phyloP scores from a whole-genome alignment of 2,888 invertebrate species.

The Cosmopolites sordidus region DNA sequence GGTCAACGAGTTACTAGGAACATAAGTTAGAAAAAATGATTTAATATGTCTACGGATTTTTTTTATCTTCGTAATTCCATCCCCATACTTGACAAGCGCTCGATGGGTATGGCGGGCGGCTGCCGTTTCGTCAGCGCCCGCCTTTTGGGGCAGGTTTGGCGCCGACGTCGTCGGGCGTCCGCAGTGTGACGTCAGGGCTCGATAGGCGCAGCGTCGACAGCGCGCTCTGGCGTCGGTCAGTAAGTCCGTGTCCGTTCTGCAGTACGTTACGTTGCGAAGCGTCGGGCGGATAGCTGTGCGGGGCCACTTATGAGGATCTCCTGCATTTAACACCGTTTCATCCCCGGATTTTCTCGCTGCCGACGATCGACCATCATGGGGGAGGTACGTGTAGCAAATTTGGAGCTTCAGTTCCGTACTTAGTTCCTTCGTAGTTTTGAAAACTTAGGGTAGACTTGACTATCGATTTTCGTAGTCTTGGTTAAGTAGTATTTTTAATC shows the following conservation, averaged over 20 bases:
- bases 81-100: no score
- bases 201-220: slow-evolving; percentile 48
- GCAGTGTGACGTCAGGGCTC: slow-evolving; percentile 64
- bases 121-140: slow-evolving; percentile 5
- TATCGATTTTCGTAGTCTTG: no score
- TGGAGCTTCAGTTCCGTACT: no score
- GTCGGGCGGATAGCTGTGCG: slow-evolving; percentile 29
- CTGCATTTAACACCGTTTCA: slow-evolving; percentile 41
- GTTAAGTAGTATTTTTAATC: no score
- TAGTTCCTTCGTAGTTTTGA: no score
- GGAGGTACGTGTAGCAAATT: slow-evolving; percentile 42
- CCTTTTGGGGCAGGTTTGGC: slow-evolving; percentile 20
- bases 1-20: no score
- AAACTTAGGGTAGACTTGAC: no score
- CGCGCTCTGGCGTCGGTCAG: slow-evolving; percentile 48
- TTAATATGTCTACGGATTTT: no score
- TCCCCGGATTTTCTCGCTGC: slow-evolving; percentile 32
- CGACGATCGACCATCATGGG: slow-evolving; percentile 40
- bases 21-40: no score
- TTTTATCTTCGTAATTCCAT: no score
- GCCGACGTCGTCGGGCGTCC: slow-evolving; percentile 47
- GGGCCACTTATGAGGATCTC: slow-evolving; percentile 42
- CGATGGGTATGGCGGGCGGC: not conserved
- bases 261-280: slow-evolving; percentile 51
- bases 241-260: slow-evolving; percentile 58